These are phyloP conservation scores for Octodon degus DNA, from an alignment of 2,113 vertebrate genomes.

Conservation along the genomic window DNA sequence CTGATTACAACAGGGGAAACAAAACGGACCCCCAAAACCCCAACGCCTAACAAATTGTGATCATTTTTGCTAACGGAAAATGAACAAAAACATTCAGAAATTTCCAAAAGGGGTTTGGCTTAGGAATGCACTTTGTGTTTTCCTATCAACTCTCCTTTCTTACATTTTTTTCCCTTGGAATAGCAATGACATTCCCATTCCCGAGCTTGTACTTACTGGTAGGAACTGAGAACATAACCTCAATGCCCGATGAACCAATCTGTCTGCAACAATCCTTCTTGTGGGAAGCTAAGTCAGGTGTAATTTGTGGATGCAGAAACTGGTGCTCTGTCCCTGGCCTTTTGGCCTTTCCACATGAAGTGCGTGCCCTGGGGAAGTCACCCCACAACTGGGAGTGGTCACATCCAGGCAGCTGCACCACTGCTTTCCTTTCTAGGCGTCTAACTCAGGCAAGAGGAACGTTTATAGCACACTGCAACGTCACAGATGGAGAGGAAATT, in stretches of 20 bases:
- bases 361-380: background rate
- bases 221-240: background rate
- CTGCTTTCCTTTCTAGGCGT: background rate
- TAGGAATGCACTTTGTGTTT: background rate
- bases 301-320: background rate
- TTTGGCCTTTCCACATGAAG: background rate
- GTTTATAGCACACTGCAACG: background rate
- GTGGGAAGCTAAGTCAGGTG: background rate
- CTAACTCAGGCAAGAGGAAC: background rate
- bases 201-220: background rate
- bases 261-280: background rate
- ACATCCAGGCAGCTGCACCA: background rate
- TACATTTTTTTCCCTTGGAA: background rate
- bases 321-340: background rate
- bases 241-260: background rate
- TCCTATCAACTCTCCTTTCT: background rate
- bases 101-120: background rate
- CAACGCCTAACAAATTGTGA: background rate
- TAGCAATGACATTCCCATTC: background rate
- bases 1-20: constrained; percentile 63
- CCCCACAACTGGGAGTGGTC: background rate
- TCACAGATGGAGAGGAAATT: background rate
- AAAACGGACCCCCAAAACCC: background rate
- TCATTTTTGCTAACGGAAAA: constrained; percentile 4
- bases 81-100: background rate